Conservation (phyloP, 2,113 vertebrate genomes). For the Amazona vittata region DNA sequence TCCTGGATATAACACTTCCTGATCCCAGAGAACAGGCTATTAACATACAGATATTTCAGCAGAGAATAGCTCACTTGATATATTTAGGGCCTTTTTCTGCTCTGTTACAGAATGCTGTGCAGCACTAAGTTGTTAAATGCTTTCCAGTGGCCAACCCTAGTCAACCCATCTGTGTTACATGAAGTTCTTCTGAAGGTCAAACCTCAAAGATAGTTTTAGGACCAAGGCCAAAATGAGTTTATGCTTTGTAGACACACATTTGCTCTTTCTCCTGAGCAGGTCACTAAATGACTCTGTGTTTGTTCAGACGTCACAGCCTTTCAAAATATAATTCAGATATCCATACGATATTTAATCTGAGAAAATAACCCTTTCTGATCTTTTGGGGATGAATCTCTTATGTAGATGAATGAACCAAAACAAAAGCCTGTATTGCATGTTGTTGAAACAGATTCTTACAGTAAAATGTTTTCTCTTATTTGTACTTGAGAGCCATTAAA, state of each 20-base stretch:
- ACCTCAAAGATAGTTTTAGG: neutral
- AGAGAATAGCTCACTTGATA: neutral
- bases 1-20: neutral
- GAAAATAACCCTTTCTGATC: neutral
- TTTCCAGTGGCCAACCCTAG: constrained; percentile 6
- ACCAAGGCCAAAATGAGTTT: neutral
- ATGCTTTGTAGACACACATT: neutral
- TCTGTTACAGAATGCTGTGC: neutral
- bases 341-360: neutral
- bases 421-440: neutral
- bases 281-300: neutral
- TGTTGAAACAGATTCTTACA: neutral
- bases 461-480: neutral
- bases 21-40: neutral
- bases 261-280: neutral
- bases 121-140: neutral
- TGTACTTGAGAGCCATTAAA: neutral
- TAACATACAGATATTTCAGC: neutral
- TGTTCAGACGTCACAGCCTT: neutral
- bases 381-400: neutral
- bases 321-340: neutral
- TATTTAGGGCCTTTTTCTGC: neutral
- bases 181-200: constrained; percentile 16
- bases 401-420: neutral
- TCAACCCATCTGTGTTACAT: neutral